Evolutionary conservation across 2,888 invertebrate species (phyloP), one percentile per base, ranked within the genome.

Genomic region (Coelopa pilipes): DNA sequence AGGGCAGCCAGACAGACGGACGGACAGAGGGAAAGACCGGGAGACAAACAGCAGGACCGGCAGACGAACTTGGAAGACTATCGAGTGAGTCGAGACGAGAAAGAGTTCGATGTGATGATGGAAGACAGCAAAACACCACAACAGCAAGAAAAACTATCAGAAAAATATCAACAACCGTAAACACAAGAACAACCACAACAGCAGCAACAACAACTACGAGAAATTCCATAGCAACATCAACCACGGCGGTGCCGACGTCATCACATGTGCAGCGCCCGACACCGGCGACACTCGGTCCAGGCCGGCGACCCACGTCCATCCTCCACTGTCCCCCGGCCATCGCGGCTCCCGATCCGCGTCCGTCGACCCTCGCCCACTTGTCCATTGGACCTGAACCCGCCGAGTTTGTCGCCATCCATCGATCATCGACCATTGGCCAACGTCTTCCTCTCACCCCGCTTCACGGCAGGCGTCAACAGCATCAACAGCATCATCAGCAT

Each of bases 141-240:
- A 19, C 47, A 47, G 49, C 49, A 5, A 3, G 3, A 24, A 49
- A 12, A 24, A 47, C 15, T n/a, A n/a, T n/a, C n/a, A n/a, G n/a
- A 66, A 66, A 66, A 66, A 46, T 21, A 62, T 47, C 68, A 67
- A 68, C 49, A 50, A 49, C 19, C 4, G 10, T 7, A 34, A 34
- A 2, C 2, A 2, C 10, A 57, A 59, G 24, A 57, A 55, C 49
- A 57, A 70, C 47, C 17, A 19, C 60, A 57, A 47, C 21, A 49
- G 47, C 4, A 34, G 34, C 34, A 34, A 34, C 24, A 72, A 55
- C 72, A 57, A 72, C 55, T 21, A 55, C 47, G 24, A 24, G 11
- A 53, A 53, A 53, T n/a, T 62, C 15, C 21, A 12, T 66, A 7
- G 34, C 34, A 34, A 19, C 10, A 21, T 50, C 19, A 66, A 70